Evolutionary conservation across 2,888 invertebrate genomes (phyloP), one percentile per base, ranked within the genome.

Genomic region (Ennomos quercinarius): DNA sequence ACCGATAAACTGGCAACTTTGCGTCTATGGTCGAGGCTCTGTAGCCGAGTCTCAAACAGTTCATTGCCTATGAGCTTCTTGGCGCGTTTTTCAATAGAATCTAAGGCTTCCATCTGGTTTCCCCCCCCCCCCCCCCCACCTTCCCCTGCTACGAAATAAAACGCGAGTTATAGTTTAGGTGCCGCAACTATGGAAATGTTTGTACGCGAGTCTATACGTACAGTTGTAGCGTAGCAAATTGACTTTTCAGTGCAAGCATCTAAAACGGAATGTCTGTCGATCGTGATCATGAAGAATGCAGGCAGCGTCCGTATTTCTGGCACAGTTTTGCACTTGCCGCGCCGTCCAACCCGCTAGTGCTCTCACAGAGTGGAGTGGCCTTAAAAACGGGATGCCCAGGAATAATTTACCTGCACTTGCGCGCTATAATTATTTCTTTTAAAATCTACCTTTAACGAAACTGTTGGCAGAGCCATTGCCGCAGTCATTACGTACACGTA

Each of bases 201-300:
- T 27, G 27, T 27, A 27, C 27, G 27, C 27, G 27, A 27, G 27
- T 27, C 27, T 17, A 17, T 27, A 27, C 27, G 5, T 27, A 27
- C 27, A 27, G 27, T n/a, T n/a, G n/a, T 42, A 57, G 42, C 45
- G 56, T 56, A 57, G 56, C 51, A 62, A 61, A 63, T 59, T 58
- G 50, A 54, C 38, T 48, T 58, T 58, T 52, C 48, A 35, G 48
- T 52, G 52, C 52, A 42, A 36, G 42, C 38, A 59, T 66, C 62
- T 73, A 69, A 72, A 68, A 68, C 60, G 64, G 58, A 72, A 75
- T 72, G 66, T 73, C 72, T 70, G 72, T 77, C 76, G 75, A 75
- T 76, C 79, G 82, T 79, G 75, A 75, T 76, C 79, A 81, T 79
- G 73, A 80, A 81, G 78, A 77, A 83, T 82, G 78, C 76, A 80